phyloP scores from a whole-genome alignment of 2,888 invertebrate species.

The Metellina segmentata region DNA sequence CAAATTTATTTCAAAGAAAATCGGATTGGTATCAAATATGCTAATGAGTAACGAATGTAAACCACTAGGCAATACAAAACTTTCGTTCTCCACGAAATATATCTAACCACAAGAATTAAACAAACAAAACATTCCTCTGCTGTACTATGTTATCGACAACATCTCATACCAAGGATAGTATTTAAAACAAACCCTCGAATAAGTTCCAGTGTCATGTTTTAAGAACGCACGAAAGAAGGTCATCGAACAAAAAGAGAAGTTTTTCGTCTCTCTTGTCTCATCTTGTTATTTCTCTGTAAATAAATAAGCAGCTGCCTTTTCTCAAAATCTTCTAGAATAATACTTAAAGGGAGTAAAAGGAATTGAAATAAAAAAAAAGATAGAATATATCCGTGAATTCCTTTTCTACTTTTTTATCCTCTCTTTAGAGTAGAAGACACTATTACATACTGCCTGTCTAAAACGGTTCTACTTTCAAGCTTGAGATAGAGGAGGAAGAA shows the following conservation, averaged over 20 bases:
- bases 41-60: no score
- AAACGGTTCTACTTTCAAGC: background rate
- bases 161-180: background rate
- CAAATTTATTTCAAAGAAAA: no score
- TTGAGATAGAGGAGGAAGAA: background rate
- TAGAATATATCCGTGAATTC: constrained; percentile 30
- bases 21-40: no score
- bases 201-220: background rate
- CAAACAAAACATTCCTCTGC: no score
- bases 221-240: background rate
- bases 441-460: constrained; percentile 25
- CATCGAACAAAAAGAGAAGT: constrained; percentile 5
- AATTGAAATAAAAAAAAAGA: constrained; percentile 2
- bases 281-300: constrained; percentile 34
- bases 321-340: constrained; percentile 32
- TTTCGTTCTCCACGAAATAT: no score
- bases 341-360: constrained; percentile 18
- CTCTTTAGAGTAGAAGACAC: constrained; percentile 12
- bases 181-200: background rate
- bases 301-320: constrained; percentile 32
- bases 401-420: constrained; percentile 7
- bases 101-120: no score
- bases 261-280: constrained; percentile 14
- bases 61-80: no score
- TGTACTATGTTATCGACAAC: no score